Percentiles rank a stretch among this genome's conserved stretches.
Evolutionary conservation across 2,797 vertebrate species (phyloP).

Genomic region (Enteromius radiatus): DNA sequence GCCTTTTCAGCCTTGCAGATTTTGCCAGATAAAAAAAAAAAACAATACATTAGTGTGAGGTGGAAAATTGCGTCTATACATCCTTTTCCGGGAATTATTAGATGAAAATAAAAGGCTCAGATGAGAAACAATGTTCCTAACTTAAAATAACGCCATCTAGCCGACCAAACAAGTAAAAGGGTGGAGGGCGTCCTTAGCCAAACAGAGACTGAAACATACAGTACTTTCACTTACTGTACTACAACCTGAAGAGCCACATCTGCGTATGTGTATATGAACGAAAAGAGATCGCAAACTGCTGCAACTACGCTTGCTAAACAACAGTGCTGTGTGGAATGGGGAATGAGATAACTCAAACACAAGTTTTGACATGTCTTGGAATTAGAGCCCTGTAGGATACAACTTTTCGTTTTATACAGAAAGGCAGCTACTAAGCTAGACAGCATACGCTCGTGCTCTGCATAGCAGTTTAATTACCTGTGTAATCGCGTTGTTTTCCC

Average conservation of each 20-base stretch:
- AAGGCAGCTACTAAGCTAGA: neutral
- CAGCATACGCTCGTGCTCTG: too few relatives aligned
- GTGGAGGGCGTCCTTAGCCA: slow-evolving; percentile 19
- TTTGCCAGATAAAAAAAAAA: neutral
- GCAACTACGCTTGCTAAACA: neutral
- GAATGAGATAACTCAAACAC: slow-evolving; percentile 19
- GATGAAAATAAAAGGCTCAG: neutral
- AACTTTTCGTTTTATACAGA: neutral
- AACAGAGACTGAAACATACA: slow-evolving; percentile 10
- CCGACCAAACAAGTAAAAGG: slow-evolving; percentile 11
- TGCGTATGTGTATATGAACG: neutral
- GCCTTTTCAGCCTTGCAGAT: neutral
- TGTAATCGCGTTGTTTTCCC: neutral
- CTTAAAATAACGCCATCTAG: neutral
- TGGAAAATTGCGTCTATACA: slow-evolving; percentile 16
- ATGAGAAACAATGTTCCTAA: neutral
- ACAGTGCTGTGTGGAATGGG: slow-evolving; percentile 20
- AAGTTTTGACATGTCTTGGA: slow-evolving; percentile 38
- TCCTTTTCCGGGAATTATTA: slow-evolving; percentile 55
- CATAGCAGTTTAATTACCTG: slow-evolving; percentile 3
- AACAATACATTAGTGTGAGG: neutral
- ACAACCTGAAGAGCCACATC: too few relatives aligned
- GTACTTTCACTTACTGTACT: slow-evolving; percentile 2
- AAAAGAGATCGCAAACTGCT: neutral
- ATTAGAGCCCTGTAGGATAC: slow-evolving; percentile 1